Conservation (phyloP, 2,797 vertebrate genomes). For the Odontamblyopus rebecca region DNA sequence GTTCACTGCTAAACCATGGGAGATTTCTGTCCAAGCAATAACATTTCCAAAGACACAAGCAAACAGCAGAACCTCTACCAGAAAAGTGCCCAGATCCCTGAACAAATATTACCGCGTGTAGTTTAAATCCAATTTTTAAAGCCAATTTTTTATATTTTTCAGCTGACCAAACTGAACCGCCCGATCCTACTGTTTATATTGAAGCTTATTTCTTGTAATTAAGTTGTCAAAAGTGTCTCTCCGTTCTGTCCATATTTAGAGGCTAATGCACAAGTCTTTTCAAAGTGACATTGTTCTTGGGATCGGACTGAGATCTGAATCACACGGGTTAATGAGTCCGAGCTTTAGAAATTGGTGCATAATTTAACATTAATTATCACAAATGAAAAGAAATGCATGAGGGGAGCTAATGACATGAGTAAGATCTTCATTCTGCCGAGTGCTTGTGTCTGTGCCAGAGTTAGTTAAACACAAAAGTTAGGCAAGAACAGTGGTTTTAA, state of each 20-base stretch:
- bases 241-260: neutral
- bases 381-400: slow-evolving; percentile 15
- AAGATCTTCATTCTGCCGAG: slow-evolving; percentile 19
- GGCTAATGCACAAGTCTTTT: neutral
- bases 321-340: neutral
- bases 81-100: too few relatives aligned
- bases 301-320: neutral
- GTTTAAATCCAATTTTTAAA: too few relatives aligned
- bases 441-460: slow-evolving; percentile 4
- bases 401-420: neutral
- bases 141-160: too few relatives aligned
- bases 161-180: too few relatives aligned
- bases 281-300: neutral
- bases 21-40: neutral
- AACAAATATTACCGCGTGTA: too few relatives aligned
- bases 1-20: too few relatives aligned
- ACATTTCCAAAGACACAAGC: too few relatives aligned
- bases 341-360: neutral
- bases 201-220: neutral
- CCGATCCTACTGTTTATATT: too few relatives aligned
- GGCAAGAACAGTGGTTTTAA: too few relatives aligned
- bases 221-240: neutral
- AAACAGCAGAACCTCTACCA: too few relatives aligned
- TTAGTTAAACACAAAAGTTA: slow-evolving; percentile 5
- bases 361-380: slow-evolving; percentile 12